Evolutionary conservation across 1,140 invertebrate species (phyloP).

Genomic region (Drosophila orosa): DNA sequence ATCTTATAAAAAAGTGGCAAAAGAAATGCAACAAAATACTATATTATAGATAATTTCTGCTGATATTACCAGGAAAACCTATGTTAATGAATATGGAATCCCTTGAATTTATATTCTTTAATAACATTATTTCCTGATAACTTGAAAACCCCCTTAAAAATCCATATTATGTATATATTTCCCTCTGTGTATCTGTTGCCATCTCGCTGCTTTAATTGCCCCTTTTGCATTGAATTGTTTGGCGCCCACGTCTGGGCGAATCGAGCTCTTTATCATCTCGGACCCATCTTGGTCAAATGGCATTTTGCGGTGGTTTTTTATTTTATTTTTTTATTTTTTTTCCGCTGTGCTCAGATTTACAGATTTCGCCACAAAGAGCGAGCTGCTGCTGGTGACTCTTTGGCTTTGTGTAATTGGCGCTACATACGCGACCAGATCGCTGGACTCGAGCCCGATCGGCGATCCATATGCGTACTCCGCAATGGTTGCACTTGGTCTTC

Average conservation of each 20-base stretch:
- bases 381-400: constrained; percentile 8
- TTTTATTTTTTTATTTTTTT: constrained; percentile 9
- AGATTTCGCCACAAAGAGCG: constrained; percentile 57
- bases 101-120: not conserved
- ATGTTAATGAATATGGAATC: not conserved
- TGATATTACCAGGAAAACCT: not conserved
- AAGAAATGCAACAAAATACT: not conserved
- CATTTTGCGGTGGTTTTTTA: constrained; percentile 53
- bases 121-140: not conserved
- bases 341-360: constrained; percentile 53
- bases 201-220: constrained; percentile 59
- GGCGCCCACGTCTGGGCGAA: constrained; percentile 64
- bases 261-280: constrained; percentile 55
- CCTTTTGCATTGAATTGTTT: constrained; percentile 57
- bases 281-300: constrained; percentile 69
- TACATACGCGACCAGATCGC: constrained; percentile 41
- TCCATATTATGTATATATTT: not conserved
- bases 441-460: constrained; percentile 15
- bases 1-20: not conserved
- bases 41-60: not conserved
- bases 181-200: not conserved
- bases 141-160: not conserved
- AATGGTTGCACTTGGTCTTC: constrained; percentile 11
- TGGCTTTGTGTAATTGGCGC: constrained; percentile 73
- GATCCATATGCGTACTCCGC: constrained; percentile 56